A percentile compares a stretch with the other conserved stretches of the same genome.
Conservation (phyloP, 2,888 invertebrate species). For the Cryptus armator region DNA sequence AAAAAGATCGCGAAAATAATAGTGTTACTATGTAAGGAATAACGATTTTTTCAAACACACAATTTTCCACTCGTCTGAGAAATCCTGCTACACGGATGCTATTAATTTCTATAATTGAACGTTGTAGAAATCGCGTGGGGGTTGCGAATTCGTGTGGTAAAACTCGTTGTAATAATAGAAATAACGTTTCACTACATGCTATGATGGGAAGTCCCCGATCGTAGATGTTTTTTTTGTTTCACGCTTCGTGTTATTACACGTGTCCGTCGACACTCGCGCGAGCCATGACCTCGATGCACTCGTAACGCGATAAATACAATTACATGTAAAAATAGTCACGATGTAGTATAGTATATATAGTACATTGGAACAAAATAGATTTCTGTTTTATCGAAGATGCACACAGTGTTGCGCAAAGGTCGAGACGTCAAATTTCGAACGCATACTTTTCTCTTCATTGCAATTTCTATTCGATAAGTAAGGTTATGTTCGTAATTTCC, state of each 20-base stretch:
- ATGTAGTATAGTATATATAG: background rate
- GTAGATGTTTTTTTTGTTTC: background rate
- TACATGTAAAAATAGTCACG: constrained; percentile 17
- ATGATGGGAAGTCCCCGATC: background rate
- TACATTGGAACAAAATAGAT: background rate
- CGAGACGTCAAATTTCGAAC: background rate
- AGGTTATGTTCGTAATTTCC: background rate
- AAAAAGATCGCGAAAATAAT: background rate
- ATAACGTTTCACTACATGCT: background rate
- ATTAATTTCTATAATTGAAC: background rate
- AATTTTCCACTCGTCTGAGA: no score
- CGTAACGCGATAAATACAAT: constrained; percentile 51
- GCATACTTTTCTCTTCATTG: background rate
- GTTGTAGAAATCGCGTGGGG: background rate
- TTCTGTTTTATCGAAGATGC: background rate
- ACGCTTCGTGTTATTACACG: constrained; percentile 18
- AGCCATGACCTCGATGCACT: constrained; percentile 52
- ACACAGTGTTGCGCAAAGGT: background rate
- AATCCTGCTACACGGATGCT: background rate
- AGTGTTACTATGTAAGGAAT: constrained; percentile 6
- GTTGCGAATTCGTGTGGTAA: constrained; percentile 12
- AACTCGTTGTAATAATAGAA: constrained; percentile 30
- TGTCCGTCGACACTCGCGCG: constrained; percentile 25
- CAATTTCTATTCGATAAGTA: background rate
- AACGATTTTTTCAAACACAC: background rate